Percentiles rank a stretch among this genome's conserved stretches.
Conservation (phyloP, 2,888 invertebrate species). For the Spodoptera littoralis region DNA sequence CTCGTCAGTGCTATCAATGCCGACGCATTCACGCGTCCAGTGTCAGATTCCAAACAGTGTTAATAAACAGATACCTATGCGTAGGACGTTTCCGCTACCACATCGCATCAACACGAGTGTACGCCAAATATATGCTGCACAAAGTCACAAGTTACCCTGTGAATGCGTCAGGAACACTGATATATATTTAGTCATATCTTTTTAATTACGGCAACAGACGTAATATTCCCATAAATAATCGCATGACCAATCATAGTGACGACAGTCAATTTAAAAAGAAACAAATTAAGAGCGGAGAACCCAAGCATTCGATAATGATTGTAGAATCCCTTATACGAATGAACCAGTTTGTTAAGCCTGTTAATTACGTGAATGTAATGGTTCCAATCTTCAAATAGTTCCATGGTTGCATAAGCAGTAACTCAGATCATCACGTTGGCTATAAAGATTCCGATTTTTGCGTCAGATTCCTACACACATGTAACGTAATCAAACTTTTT, state of each 20-base stretch:
- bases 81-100: slow-evolving; percentile 71
- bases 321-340: slow-evolving; percentile 14
- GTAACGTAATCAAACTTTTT: slow-evolving; percentile 56
- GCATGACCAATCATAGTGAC: slow-evolving; percentile 23
- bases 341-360: slow-evolving; percentile 17
- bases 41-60: slow-evolving; percentile 67
- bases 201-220: slow-evolving; percentile 39
- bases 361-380: slow-evolving; percentile 30
- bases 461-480: slow-evolving; percentile 50
- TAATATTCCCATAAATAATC: slow-evolving; percentile 35
- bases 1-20: slow-evolving; percentile 54
- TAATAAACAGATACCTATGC: slow-evolving; percentile 66
- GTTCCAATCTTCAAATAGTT: slow-evolving; percentile 42
- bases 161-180: slow-evolving; percentile 44
- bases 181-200: slow-evolving; percentile 48
- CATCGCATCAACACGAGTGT: slow-evolving; percentile 58
- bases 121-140: slow-evolving; percentile 62
- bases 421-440: slow-evolving; percentile 39
- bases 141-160: slow-evolving; percentile 47
- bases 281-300: slow-evolving; percentile 5
- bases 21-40: slow-evolving; percentile 55
- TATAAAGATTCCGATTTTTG: slow-evolving; percentile 47
- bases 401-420: slow-evolving; percentile 31
- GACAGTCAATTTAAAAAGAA: slow-evolving; percentile 2
- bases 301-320: slow-evolving; percentile 29